Conservation (phyloP, 2,888 invertebrate species). For the Agrilus biguttatus region DNA sequence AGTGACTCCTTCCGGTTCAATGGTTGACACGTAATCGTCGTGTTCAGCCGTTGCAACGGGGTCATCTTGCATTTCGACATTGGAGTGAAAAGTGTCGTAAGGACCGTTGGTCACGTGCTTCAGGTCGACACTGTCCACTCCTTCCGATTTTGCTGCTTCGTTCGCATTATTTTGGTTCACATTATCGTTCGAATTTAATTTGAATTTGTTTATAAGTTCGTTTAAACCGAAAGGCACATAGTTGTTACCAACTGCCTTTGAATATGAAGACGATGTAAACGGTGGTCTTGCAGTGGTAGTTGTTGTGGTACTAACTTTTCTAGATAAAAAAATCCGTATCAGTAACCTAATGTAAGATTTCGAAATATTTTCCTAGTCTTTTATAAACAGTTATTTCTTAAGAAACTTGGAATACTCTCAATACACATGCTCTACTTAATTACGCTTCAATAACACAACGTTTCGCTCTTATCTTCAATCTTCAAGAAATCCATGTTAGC, state of each 20-base stretch:
- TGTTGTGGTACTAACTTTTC: conserved; percentile 39
- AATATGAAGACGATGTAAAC: conserved; percentile 39
- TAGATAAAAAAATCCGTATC: conserved; percentile 16
- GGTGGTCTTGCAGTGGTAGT: conserved; percentile 42
- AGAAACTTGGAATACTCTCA: too few species aligned
- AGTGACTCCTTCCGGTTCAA: conserved; percentile 43
- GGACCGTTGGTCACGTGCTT: conserved; percentile 42
- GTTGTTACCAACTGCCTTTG: conserved; percentile 7
- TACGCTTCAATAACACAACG: too few species aligned
- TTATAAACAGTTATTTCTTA: too few species aligned
- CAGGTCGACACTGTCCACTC: conserved; percentile 24
- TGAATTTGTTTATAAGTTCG: conserved; percentile 40
- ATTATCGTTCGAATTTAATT: conserved; percentile 30
- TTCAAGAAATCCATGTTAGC: too few species aligned
- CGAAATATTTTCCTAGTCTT: too few species aligned
- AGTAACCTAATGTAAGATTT: too few species aligned
- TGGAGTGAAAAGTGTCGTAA: conserved; percentile 37
- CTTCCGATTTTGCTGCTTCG: conserved; percentile 30
- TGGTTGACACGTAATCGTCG: conserved; percentile 37
- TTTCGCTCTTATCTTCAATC: too few species aligned
- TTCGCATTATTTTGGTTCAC: conserved; percentile 24
- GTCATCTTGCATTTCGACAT: conserved; percentile 37
- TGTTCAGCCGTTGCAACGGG: conserved; percentile 37
- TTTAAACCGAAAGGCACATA: conserved; percentile 35
- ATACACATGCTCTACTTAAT: too few species aligned